These are phyloP conservation scores for Hypercompe scribonia DNA, from an alignment of 2,888 invertebrate species.

Conservation along the genomic window DNA sequence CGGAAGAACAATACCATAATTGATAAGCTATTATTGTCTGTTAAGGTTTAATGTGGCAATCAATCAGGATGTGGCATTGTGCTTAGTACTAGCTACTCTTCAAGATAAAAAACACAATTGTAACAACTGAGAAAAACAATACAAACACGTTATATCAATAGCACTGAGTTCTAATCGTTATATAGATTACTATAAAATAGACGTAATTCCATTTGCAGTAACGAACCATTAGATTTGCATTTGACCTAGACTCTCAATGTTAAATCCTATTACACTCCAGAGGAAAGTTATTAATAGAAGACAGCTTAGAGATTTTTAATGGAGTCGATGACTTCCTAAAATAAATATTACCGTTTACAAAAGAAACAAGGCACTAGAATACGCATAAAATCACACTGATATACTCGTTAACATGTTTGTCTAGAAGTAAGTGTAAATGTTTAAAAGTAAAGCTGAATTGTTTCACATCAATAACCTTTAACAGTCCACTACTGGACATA, in stretches of 20 bases:
- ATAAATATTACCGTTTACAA: background rate
- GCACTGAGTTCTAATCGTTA: slow-evolving; percentile 54
- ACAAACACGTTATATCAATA: slow-evolving; percentile 62
- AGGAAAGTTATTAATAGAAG: slow-evolving; percentile 51
- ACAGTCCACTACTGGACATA: too few relatives aligned
- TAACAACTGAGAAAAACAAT: slow-evolving; percentile 48
- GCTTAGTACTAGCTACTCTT: slow-evolving; percentile 41
- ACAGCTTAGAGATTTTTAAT: slow-evolving; percentile 13
- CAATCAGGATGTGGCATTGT: slow-evolving; percentile 63
- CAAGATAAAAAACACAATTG: slow-evolving; percentile 60
- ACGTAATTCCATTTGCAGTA: slow-evolving; percentile 44
- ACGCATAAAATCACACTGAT: background rate
- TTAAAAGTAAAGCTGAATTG: slow-evolving; percentile 18
- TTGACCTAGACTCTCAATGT: slow-evolving; percentile 58
- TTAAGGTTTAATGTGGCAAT: slow-evolving; percentile 58
- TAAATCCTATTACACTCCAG: slow-evolving; percentile 42
- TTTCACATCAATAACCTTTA: too few relatives aligned
- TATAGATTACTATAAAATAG: slow-evolving; percentile 52
- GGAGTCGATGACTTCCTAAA: slow-evolving; percentile 31
- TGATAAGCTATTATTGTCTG: slow-evolving; percentile 42
- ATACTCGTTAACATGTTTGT: background rate
- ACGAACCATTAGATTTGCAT: slow-evolving; percentile 53
- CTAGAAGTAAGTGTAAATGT: slow-evolving; percentile 8
- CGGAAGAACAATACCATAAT: slow-evolving; percentile 54
- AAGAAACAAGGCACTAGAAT: background rate